These are phyloP conservation scores for Calidris pugnax DNA, from an alignment of 2,113 vertebrate species.

Conservation along the genomic window DNA sequence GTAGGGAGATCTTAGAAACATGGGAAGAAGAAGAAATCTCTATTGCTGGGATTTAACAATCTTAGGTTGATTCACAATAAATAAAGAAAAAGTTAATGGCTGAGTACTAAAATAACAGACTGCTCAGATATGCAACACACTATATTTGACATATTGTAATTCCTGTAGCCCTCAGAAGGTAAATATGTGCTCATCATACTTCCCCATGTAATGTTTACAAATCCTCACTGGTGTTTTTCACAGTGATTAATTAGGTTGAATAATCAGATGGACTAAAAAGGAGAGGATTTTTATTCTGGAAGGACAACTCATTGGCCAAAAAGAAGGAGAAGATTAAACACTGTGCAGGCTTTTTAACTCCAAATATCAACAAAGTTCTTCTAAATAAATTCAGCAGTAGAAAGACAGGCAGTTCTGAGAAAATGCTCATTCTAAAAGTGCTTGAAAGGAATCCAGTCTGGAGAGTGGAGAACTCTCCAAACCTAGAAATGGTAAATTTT, in stretches of 20 bases:
- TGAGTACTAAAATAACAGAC: background rate
- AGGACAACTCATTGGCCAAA: constrained; percentile 11
- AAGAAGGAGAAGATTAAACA: constrained; percentile 45
- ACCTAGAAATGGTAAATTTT: background rate
- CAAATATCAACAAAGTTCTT: constrained; percentile 62
- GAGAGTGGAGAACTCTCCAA: background rate
- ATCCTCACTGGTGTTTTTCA: constrained; percentile 18
- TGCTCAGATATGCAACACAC: background rate
- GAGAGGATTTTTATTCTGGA: constrained; percentile 55
- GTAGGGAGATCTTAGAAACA: background rate
- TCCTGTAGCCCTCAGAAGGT: background rate
- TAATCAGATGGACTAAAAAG: constrained; percentile 57
- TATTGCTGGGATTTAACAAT: background rate
- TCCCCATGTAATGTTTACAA: constrained; percentile 13
- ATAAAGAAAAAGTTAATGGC: constrained; percentile 14
- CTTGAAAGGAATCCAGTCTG: constrained; percentile 17
- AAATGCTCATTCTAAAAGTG: constrained; percentile 19
- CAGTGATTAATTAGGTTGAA: constrained; percentile 47
- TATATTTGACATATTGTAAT: background rate
- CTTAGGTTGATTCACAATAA: background rate
- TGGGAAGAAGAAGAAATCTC: background rate
- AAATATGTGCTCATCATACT: constrained; percentile 23
- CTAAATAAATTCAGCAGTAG: constrained; percentile 55
- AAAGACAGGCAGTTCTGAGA: constrained; percentile 27
- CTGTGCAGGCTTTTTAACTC: constrained; percentile 35